phyloP scores from a whole-genome alignment of 1,140 invertebrate genomes.

The Macrocentrus cingulum region DNA sequence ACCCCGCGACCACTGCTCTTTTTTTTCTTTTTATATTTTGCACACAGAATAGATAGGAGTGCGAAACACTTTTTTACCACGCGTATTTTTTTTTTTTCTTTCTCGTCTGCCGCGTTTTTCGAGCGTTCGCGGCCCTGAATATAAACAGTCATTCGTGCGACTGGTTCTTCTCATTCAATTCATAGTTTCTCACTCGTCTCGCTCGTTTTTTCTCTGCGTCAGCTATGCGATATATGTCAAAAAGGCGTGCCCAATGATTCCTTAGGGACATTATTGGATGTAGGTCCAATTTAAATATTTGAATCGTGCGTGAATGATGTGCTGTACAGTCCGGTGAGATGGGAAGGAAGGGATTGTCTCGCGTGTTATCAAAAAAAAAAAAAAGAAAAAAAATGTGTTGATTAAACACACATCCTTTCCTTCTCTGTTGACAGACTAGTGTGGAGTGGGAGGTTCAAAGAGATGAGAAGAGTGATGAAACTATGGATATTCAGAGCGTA shows the following conservation, averaged over 20 bases:
- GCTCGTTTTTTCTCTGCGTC: background rate
- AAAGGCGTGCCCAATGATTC: background rate
- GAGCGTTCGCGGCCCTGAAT: conserved; percentile 9
- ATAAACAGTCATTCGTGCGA: conserved; percentile 7
- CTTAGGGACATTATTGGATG: too few species aligned
- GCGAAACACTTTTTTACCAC: conserved; percentile 17
- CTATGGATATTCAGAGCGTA: conserved; percentile 45
- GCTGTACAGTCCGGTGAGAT: conserved; percentile 11
- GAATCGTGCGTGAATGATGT: too few species aligned
- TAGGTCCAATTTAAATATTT: too few species aligned
- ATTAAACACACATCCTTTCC: conserved; percentile 65
- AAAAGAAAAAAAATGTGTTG: conserved; percentile 40
- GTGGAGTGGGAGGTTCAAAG: conserved; percentile 49
- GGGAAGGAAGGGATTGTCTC: conserved; percentile 26
- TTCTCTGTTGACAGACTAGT: conserved; percentile 71
- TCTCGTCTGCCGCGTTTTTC: conserved; percentile 14
- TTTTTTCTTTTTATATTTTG: too few species aligned
- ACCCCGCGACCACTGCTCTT: conserved; percentile 26
- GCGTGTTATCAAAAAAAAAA: conserved; percentile 31
- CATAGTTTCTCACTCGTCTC: conserved; percentile 8
- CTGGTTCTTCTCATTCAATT: conserved; percentile 17
- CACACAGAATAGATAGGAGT: conserved; percentile 18
- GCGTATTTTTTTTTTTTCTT: conserved; percentile 15
- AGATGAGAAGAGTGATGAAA: conserved; percentile 52
- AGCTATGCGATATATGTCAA: background rate